phyloP scores from a whole-genome alignment of 2,113 vertebrate genomes.

The Ellobius talpinus region DNA sequence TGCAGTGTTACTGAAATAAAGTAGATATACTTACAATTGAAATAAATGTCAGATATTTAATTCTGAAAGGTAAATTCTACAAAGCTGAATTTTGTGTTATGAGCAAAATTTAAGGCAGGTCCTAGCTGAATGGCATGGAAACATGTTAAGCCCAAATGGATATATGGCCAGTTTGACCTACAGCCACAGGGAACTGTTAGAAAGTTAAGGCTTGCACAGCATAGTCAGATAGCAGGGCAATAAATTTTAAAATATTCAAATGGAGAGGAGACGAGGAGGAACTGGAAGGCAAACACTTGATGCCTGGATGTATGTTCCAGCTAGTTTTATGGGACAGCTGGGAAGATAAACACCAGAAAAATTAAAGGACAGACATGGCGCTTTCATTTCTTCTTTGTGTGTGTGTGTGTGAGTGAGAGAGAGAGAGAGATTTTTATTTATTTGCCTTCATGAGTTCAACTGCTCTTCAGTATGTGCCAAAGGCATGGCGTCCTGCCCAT shows the following conservation, averaged over 20 bases:
- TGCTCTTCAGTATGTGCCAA: neutral
- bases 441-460: constrained; percentile 48
- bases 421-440: constrained; percentile 38
- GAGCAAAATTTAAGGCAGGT: constrained; percentile 52
- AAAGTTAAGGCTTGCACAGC: constrained; percentile 55
- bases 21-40: neutral
- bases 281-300: neutral
- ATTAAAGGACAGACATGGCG: neutral
- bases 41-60: constrained; percentile 13
- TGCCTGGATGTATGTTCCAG: constrained; percentile 37
- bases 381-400: constrained; percentile 55
- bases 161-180: constrained; percentile 55
- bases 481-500: constrained; percentile 51
- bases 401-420: neutral
- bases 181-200: constrained; percentile 59
- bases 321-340: constrained; percentile 1
- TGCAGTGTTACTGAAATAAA: constrained; percentile 35
- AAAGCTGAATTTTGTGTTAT: constrained; percentile 60
- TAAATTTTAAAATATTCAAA: constrained; percentile 27
- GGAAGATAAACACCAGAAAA: constrained; percentile 32
- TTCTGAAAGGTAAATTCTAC: constrained; percentile 60
- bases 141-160: constrained; percentile 47
- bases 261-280: constrained; percentile 11
- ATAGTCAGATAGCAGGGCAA: constrained; percentile 8
- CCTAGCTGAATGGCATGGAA: constrained; percentile 51